Evolutionary conservation across 2,113 vertebrate species (phyloP).

Genomic region (Mus pahari): DNA sequence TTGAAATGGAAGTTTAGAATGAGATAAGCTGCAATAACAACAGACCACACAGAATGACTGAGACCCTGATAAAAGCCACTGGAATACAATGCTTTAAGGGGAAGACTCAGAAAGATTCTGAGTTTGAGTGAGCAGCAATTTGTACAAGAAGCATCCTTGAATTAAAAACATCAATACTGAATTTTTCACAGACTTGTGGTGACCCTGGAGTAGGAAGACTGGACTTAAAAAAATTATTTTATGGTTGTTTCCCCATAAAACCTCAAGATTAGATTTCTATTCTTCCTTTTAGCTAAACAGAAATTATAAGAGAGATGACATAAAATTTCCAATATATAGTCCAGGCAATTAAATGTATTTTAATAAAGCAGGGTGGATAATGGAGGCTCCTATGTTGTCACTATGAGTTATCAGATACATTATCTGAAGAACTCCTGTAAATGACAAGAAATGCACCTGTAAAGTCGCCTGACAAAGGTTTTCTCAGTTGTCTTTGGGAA

Average conservation of each 20-base stretch:
- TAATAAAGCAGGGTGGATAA: neutral
- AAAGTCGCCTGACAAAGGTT: neutral
- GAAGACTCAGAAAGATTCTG: neutral
- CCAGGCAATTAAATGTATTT: neutral
- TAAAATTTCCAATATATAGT: neutral
- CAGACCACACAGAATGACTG: neutral
- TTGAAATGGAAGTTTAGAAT: neutral
- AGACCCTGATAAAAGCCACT: neutral
- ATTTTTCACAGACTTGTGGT: neutral
- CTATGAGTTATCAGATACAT: neutral
- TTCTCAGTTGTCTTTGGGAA: neutral
- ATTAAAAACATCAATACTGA: neutral
- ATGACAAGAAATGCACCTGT: neutral
- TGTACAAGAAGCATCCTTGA: neutral
- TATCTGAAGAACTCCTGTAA: neutral
- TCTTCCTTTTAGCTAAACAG: neutral
- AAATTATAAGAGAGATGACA: neutral
- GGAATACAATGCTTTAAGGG: neutral
- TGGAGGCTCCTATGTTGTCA: neutral
- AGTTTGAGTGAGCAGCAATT: neutral
- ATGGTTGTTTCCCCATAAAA: neutral
- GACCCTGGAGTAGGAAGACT: accelerated
- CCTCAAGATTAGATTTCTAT: neutral
- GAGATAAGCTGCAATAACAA: neutral
- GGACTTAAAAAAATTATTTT: neutral